A percentile compares a stretch with the other conserved stretches of the same genome.
Evolutionary conservation across 2,113 vertebrate genomes (phyloP).

Genomic region (Ictalurus furcatus): DNA sequence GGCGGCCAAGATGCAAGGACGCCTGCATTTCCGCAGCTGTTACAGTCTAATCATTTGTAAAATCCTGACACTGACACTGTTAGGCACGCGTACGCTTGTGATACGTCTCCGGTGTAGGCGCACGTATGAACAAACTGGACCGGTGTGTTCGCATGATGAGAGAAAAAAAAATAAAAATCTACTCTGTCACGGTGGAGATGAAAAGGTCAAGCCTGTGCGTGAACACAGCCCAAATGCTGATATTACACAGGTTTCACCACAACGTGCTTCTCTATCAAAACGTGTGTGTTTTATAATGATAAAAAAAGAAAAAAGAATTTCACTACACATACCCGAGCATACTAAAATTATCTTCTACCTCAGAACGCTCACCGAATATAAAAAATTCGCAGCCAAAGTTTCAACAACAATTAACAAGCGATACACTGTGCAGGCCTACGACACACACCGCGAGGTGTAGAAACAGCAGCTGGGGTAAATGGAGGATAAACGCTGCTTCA

Average conservation of each 20-base stretch:
- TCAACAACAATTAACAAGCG: background rate
- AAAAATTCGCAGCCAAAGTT: background rate
- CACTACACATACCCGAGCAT: no score
- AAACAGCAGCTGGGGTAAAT: slow-evolving; percentile 1
- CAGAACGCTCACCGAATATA: no score
- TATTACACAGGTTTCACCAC: background rate
- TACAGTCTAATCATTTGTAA: background rate
- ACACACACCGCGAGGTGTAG: background rate
- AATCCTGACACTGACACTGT: background rate
- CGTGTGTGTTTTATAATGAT: no score
- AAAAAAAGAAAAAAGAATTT: no score
- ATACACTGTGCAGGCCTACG: background rate
- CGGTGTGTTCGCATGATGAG: background rate
- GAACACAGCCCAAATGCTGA: background rate
- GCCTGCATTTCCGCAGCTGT: background rate
- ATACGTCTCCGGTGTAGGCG: background rate
- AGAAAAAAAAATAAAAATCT: background rate
- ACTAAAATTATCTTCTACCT: background rate
- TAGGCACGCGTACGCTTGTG: background rate
- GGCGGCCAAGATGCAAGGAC: background rate
- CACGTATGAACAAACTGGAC: background rate
- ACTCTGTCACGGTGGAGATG: background rate
- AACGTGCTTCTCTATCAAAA: no score
- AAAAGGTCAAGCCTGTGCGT: background rate
- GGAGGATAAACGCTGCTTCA: background rate